Evolutionary conservation across 2,888 invertebrate species (phyloP), one percentile per base, ranked within the genome.

Genomic region (Stenolophus ochropezus): DNA sequence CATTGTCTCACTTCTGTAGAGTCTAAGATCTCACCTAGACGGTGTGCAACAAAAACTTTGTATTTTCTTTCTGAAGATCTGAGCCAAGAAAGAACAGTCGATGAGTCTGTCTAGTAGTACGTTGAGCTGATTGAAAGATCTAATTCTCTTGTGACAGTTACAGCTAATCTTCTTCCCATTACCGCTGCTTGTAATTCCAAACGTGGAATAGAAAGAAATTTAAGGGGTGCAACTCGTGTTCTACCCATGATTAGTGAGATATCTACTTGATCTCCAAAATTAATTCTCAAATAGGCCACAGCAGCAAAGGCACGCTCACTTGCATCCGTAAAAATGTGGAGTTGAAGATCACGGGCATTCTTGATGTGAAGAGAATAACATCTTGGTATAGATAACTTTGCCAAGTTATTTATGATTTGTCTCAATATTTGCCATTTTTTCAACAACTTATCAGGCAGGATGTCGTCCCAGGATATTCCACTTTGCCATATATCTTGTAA

Each of bases 281-380:
- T n/a, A 18, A 14, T 18, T 61, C 85, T 81, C 0, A 85, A 47
- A 27, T 84, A 86, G 0, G 84, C 84, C 2, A 84, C 85, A 0
- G 84, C 83, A 0, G 84, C 84, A 53, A 79, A 86, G 2, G 84
- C 85, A 11, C 75, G 33, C 23, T 84, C 82, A 49, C 83, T 83
- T 1, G 85, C 85, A 42, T 73, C 47, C 4, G 27, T 25, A 11
- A 73, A 73, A 1, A 83, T 58, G 21, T 76, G 82, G 11, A 83
- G 21, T 56, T 82, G 82, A 11, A 56, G 33, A 8, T 73, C 42
- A 21, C 3, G 16, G 2, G 25, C 23, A 84, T 23, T 42, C 20
- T 1, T 14, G 18, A 51, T 16, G 42, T 71, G 42, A 3, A n/a
- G 56, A 14, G 61, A n/a, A 21, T 85, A 85, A 23, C 83, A 84